Percentiles rank a stretch among this genome's conserved stretches.
Conservation (phyloP, 2,113 vertebrate genomes). For the Indicator indicator region DNA sequence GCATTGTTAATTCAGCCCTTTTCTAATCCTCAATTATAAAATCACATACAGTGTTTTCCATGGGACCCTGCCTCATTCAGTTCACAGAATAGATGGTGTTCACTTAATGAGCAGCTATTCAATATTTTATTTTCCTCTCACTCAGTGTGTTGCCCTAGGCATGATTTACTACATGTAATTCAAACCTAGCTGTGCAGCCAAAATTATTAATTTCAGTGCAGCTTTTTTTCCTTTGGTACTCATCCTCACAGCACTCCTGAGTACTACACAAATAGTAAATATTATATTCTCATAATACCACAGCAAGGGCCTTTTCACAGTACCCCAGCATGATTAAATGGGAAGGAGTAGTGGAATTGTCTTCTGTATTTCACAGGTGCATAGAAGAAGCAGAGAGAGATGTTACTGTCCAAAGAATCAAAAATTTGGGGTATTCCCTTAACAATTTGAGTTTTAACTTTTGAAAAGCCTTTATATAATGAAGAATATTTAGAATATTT, state of each 20-base stretch:
- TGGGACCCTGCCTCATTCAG: slow-evolving; percentile 28
- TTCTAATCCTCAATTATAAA: slow-evolving; percentile 41
- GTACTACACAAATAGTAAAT: slow-evolving; percentile 53
- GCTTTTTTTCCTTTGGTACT: slow-evolving; percentile 55
- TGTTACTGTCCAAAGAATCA: not conserved
- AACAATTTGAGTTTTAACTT: not conserved
- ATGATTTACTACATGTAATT: slow-evolving; percentile 67
- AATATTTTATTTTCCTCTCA: slow-evolving; percentile 71
- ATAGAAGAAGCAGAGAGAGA: not conserved
- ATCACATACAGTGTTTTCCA: slow-evolving; percentile 28
- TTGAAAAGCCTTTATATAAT: not conserved
- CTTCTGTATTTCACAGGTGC: not conserved
- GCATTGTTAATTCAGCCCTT: not conserved
- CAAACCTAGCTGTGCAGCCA: slow-evolving; percentile 55
- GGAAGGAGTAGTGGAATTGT: not conserved
- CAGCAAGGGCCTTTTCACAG: slow-evolving; percentile 26
- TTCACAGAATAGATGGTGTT: slow-evolving; percentile 20
- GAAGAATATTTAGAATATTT: not conserved
- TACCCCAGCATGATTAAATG: not conserved
- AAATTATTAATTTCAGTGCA: slow-evolving; percentile 56
- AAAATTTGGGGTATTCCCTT: not conserved
- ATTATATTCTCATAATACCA: slow-evolving; percentile 45
- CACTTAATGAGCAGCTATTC: slow-evolving; percentile 63
- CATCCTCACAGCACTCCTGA: slow-evolving; percentile 58
- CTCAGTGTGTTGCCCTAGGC: slow-evolving; percentile 62